Percentiles rank a stretch among this genome's conserved stretches.
Conservation (phyloP, 2,113 vertebrate species). For the Macheiramphus alcinus region DNA sequence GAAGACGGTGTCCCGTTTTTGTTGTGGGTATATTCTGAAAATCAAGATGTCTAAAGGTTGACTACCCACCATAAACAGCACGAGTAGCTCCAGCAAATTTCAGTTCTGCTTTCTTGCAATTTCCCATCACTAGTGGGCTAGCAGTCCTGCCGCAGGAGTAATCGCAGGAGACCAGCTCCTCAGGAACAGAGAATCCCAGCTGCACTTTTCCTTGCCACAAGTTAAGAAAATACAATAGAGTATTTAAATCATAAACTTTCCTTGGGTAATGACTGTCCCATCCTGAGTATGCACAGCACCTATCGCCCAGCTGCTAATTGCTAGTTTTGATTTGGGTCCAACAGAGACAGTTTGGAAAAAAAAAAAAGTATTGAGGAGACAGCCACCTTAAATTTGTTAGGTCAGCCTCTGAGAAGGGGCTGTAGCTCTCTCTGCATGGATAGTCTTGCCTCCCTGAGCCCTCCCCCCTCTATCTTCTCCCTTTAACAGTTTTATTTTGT, state of each 20-base stretch:
- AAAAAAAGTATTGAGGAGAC: not conserved
- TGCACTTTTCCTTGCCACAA: not conserved
- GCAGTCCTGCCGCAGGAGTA: not conserved
- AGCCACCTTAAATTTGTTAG: not conserved
- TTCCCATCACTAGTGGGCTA: accelerated
- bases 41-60: not conserved
- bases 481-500: not conserved
- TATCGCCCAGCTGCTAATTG: not conserved
- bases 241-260: not conserved
- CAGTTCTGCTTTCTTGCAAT: not conserved
- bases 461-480: not conserved
- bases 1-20: not conserved
- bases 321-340: not conserved
- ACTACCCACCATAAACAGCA: not conserved
- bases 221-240: not conserved
- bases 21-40: not conserved
- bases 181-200: not conserved
- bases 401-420: not conserved
- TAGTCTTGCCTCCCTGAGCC: not conserved
- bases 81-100: not conserved
- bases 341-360: not conserved
- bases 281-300: not conserved
- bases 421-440: not conserved
- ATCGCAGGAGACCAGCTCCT: not conserved
- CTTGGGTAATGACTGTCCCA: not conserved